Evolutionary conservation across 2,797 vertebrate species (phyloP).

Genomic region (Myoxocephalus aenaeus): DNA sequence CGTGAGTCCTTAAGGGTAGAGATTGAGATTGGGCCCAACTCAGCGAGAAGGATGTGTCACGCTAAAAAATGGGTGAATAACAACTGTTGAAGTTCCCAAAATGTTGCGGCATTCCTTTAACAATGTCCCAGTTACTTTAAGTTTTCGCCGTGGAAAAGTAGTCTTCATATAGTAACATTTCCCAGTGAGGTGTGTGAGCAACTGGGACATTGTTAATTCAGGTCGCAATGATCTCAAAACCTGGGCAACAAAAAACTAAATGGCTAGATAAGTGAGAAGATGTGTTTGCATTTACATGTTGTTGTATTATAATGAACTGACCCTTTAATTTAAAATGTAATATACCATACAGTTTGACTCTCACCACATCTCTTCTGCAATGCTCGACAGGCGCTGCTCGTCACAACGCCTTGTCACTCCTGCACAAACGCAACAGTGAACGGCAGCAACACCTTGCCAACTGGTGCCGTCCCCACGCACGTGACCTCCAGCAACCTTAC

Average conservation of each 20-base stretch:
- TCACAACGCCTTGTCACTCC: not conserved
- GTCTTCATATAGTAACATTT: not conserved
- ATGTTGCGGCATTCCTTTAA: not conserved
- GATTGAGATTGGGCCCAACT: no score
- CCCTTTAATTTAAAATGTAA: not conserved
- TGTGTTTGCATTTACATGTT: not conserved
- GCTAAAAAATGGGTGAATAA: not conserved
- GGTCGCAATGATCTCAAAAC: no score
- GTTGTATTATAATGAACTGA: not conserved
- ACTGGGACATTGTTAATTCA: no score
- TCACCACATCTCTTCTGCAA: not conserved
- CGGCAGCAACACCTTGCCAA: rapidly evolving
- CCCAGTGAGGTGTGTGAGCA: not conserved
- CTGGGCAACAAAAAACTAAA: not conserved
- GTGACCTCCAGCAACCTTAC: not conserved
- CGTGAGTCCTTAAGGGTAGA: no score
- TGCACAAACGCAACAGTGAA: not conserved
- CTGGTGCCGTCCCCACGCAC: rapidly evolving
- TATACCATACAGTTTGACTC: not conserved
- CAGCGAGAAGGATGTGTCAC: no score
- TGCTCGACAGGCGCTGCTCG: not conserved
- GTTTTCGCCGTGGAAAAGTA: not conserved
- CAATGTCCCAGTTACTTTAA: no score
- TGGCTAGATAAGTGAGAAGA: not conserved
- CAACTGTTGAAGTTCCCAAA: not conserved